Conservation (phyloP, 2,888 invertebrate genomes). For the Brachynemurus nebulosus region DNA sequence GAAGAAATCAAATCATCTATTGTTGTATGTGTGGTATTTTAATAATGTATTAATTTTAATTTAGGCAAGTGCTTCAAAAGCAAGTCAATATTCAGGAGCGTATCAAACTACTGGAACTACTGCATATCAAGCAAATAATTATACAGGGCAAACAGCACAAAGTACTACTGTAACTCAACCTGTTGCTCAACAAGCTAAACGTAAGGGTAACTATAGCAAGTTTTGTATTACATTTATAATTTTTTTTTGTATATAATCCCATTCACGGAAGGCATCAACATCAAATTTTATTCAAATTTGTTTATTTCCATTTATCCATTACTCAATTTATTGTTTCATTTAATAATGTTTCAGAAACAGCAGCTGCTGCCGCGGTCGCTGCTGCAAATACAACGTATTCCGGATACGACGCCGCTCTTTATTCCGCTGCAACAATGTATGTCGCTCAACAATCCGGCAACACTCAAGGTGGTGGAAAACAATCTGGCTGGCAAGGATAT, state of each 20-base stretch:
- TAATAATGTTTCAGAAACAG: constrained; percentile 5
- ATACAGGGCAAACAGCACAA: constrained; percentile 38
- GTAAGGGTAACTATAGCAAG: constrained; percentile 30
- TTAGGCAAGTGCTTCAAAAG: constrained; percentile 35
- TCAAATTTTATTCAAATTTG: not conserved
- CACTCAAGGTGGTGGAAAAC: constrained; percentile 34
- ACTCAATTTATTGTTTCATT: not conserved
- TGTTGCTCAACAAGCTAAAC: constrained; percentile 37
- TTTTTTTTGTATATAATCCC: not conserved
- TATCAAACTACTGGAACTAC: constrained; percentile 37
- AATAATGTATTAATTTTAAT: too few species aligned
- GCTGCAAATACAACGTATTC: constrained; percentile 58
- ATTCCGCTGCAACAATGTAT: constrained; percentile 91
- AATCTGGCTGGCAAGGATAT: constrained; percentile 46
- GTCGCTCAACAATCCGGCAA: constrained; percentile 66
- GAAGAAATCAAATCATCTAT: not conserved
- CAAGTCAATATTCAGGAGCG: constrained; percentile 43
- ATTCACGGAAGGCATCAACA: not conserved
- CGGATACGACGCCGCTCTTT: constrained; percentile 89
- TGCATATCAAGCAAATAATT: constrained; percentile 35
- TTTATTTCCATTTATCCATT: too few species aligned
- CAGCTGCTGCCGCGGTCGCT: constrained; percentile 35
- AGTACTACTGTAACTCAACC: constrained; percentile 41
- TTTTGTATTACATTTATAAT: not conserved
- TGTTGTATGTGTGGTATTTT: too few species aligned